phyloP scores from a whole-genome alignment of 2,113 vertebrate species.

The Carettochelys insculpta region DNA sequence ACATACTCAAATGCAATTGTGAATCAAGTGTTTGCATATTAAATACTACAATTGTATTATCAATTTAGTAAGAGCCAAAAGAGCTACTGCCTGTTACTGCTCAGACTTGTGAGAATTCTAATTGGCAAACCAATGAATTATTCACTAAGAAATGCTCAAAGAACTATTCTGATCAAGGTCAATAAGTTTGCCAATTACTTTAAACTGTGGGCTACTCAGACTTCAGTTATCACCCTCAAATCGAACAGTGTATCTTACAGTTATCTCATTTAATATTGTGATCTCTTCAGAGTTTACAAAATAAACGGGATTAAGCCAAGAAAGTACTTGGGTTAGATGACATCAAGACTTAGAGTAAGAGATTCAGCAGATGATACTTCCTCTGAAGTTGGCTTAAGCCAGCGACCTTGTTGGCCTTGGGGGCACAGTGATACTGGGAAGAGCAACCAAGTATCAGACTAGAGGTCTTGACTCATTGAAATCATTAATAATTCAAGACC shows the following conservation, averaged over 20 bases:
- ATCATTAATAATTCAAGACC: neutral
- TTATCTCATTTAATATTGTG: neutral
- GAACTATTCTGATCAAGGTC: neutral
- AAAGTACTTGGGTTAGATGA: neutral
- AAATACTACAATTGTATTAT: neutral
- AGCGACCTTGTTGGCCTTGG: neutral
- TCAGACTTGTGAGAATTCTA: neutral
- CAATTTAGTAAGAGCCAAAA: neutral
- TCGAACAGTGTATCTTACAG: neutral
- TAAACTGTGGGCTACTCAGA: neutral
- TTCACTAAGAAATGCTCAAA: neutral
- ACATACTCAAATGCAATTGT: neutral
- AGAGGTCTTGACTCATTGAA: neutral
- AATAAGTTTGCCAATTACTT: neutral
- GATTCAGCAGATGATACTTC: neutral
- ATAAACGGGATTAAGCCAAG: neutral
- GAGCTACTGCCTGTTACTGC: neutral
- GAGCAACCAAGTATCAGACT: neutral
- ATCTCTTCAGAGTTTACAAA: neutral
- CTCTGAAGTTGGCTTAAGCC: neutral
- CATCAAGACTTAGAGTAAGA: neutral
- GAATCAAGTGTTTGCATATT: fast-evolving
- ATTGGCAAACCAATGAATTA: neutral
- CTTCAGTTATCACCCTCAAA: neutral
- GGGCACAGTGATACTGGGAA: neutral